Conservation (phyloP, 1,140 invertebrate genomes). For the Drosophila willistoni region DNA sequence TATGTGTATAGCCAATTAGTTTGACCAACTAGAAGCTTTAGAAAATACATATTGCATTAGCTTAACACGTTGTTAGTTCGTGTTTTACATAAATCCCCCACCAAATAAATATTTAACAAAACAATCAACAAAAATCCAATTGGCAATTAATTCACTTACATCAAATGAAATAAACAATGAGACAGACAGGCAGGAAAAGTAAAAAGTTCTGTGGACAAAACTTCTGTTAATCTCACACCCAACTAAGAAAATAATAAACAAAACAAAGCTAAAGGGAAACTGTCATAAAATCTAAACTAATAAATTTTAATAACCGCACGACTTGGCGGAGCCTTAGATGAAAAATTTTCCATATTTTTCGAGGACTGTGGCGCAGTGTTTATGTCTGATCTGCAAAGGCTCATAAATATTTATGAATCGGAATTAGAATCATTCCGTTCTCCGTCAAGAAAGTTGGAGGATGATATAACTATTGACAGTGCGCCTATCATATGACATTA, state of each 20-base stretch:
- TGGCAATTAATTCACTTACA: not conserved
- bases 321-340: constrained; percentile 6
- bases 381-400: constrained; percentile 1
- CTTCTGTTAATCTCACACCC: not conserved
- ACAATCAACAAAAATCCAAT: not conserved
- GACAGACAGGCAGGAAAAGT: not conserved
- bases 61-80: not conserved
- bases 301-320: constrained; percentile 22
- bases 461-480: constrained; percentile 18
- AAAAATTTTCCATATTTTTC: constrained; percentile 6
- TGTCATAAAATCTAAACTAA: constrained; percentile 20
- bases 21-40: not conserved
- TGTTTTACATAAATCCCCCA: not conserved
- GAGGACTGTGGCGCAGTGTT: not conserved
- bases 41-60: not conserved
- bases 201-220: not conserved
- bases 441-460: not conserved
- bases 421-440: constrained; percentile 13
- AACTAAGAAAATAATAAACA: no score
- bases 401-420: constrained; percentile 25
- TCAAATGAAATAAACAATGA: not conserved
- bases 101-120: not conserved
- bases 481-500: constrained; percentile 22
- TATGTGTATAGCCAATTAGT: not conserved
- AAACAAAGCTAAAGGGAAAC: not conserved